phyloP scores from a whole-genome alignment of 2,797 vertebrate species.

The Kryptopterus vitreolus region DNA sequence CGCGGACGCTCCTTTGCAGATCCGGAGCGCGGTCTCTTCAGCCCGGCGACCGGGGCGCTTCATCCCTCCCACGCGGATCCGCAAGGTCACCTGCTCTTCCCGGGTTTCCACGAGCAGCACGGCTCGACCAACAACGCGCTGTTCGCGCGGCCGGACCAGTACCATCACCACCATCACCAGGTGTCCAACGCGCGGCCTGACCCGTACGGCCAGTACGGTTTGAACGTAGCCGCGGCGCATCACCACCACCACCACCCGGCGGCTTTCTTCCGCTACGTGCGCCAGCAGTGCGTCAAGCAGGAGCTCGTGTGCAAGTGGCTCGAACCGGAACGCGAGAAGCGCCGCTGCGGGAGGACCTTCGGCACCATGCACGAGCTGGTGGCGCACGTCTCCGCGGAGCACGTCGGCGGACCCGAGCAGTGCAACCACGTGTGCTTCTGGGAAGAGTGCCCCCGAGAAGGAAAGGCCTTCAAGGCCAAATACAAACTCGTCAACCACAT shows the following conservation, averaged over 20 bases:
- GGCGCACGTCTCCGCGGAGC: conserved; percentile 86
- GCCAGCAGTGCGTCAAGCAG: conserved; percentile 87
- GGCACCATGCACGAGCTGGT: conserved; percentile 89
- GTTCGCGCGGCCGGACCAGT: conserved; percentile 84
- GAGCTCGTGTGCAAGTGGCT: conserved; percentile 90
- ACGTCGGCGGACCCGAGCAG: conserved; percentile 85
- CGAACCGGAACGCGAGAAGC: conserved; percentile 77
- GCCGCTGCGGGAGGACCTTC: conserved; percentile 86
- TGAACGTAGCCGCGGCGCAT: conserved; percentile 74
- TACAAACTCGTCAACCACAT: conserved; percentile 90
- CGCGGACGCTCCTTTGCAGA: conserved; percentile 83
- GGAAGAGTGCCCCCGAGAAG: conserved; percentile 84
- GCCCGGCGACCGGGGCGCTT: conserved; percentile 68
- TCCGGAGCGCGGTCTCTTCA: conserved; percentile 75
- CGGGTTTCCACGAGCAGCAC: conserved; percentile 82
- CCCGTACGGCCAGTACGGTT: conserved; percentile 84
- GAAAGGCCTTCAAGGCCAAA: conserved; percentile 88
- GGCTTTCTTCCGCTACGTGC: conserved; percentile 88
- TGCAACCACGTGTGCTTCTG: conserved; percentile 86
- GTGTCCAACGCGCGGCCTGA: conserved; percentile 75
- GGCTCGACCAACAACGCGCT: conserved; percentile 75
- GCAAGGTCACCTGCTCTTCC: conserved; percentile 79
- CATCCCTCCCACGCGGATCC: conserved; percentile 79
- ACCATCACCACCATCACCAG: conserved; percentile 76
- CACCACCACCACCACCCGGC: conserved; percentile 74